Base-by-base conservation (phyloP, 2,888 invertebrate genomes). In the Graphium colonna region DNA sequence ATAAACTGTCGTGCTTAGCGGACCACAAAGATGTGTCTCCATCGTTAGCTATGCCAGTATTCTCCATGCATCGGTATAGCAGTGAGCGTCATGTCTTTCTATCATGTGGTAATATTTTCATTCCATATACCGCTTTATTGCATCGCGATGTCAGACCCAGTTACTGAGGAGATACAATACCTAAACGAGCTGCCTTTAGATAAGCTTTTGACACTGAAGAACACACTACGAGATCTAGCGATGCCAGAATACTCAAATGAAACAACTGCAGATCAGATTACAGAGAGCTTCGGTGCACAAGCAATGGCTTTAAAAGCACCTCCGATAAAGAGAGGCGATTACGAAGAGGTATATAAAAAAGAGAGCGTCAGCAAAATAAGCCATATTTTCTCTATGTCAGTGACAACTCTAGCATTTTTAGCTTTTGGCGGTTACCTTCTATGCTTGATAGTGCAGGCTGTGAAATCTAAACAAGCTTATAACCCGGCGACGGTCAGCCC, bases 401-500 rank as follows among this genome's bases (percentile, higher is more conserved):
- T 96, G 8, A 95, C 96, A 0, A 92, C 95, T 0, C 78, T 96
- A 49, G 94, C 96, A 0, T 96, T 96, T 79, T 79, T 96, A 5
- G 96, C 96, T 0, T 96, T 96, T 67, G 96, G 95, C 0, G 96
- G 96, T 1, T 96, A 96, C 70, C 79, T 96, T 15, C 73, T 96
- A 1, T 95, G 95, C 64, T 82, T 96, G 43, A 93, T 96, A 48
- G 93, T 95, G 18, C 93, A 94, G 66, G 94, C 95, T 0, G 91
- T 95, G 49, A 93, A 92, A 68, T 91, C 92, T 15, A 95, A 94
- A 71, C 90, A 91, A 60, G 82, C 69, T 17, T 75, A 73, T 58
- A 71, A 68, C 18, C 42, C 60, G 0, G 62, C 76, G 10, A 74
- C 79, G 1, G 69, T 73, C 0, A 64, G 73, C 21, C 75, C 77